Evolutionary conservation across 2,113 vertebrate species (phyloP), one percentile per base, ranked within the genome.

Genomic region (Sialia sialis): DNA sequence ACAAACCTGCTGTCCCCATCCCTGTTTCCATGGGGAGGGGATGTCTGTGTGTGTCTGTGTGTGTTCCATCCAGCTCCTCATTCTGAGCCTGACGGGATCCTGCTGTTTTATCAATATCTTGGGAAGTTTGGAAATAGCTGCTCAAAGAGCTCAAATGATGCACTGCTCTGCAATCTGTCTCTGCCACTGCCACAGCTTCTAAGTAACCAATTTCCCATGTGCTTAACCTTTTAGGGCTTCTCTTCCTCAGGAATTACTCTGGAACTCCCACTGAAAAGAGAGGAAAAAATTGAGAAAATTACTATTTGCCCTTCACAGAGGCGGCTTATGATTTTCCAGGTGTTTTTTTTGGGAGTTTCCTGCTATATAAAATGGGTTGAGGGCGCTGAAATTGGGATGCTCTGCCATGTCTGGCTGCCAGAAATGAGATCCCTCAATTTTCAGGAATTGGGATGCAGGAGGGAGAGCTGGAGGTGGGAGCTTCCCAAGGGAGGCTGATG

Each of bases 71-170:
- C 6, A 7, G 32, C 55, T 51, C 39, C 39, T 13, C 39, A 39
- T 12, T 39, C 39, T 39, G 32, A 17, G 4, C 22, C 16, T 43
- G 80, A 27, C 1, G 16, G 5, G 8, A 32, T 91, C 87, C 89
- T 81, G 89, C 92, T 93, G 92, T 41, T 96, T 73, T 69, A 54
- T 90, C 94, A 90, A 34, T 66, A 69, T 30, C 87, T 52, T 25
- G 56, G 84, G 2, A 96, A 96, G 93, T 88, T 96, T 73, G 58
- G 75, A 84, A 94, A 82, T 86, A 62, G 49, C 30, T 55, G 79
- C 81, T 62, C 92, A 27, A 73, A 95, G 60, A 30, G 56, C 72
- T 82, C 77, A 46, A 63, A 79, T 93, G 87, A 94, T 85, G 39
- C 0, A 2, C 84, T 90, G 63, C 63, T 87, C 72, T 20, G 13